Evolutionary conservation across 2,888 invertebrate species (phyloP).

Genomic region (Macrosoma leucophasiata): DNA sequence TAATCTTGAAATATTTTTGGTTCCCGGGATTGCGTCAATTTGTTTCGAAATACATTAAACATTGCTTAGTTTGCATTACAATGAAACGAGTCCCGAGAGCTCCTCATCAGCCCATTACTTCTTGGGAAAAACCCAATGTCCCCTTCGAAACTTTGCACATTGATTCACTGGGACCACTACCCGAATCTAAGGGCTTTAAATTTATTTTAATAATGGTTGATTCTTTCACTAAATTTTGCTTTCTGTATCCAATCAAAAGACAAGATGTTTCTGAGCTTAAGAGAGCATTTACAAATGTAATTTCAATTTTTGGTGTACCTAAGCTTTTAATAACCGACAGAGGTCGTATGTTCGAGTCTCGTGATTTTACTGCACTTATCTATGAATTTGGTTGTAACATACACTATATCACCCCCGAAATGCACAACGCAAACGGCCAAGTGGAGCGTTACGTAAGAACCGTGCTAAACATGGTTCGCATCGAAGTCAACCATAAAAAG

Average conservation of each 20-base stretch:
- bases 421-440: constrained; percentile 20
- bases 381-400: constrained; percentile 13
- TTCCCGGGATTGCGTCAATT: constrained; percentile 13
- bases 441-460: constrained; percentile 14
- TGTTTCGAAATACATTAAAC: constrained; percentile 2
- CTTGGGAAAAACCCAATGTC: constrained; percentile 19
- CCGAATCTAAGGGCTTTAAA: background rate
- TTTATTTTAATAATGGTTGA: constrained; percentile 19
- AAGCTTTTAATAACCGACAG: constrained; percentile 20
- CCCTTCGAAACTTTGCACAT: constrained; percentile 21
- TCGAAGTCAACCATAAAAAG: constrained; percentile 8
- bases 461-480: constrained; percentile 13
- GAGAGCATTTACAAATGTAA: constrained; percentile 1
- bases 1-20: constrained; percentile 19
- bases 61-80: constrained; percentile 9
- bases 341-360: constrained; percentile 23
- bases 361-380: constrained; percentile 10
- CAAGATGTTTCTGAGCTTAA: constrained; percentile 25
- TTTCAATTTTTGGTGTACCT: constrained; percentile 23
- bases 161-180: background rate
- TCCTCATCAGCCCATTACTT: constrained; percentile 16
- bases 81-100: constrained; percentile 16
- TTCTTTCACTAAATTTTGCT: constrained; percentile 23
- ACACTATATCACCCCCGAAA: constrained; percentile 25
- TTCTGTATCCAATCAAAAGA: constrained; percentile 17